Conservation (phyloP, 1,140 invertebrate genomes). For the Myzus persicae region DNA sequence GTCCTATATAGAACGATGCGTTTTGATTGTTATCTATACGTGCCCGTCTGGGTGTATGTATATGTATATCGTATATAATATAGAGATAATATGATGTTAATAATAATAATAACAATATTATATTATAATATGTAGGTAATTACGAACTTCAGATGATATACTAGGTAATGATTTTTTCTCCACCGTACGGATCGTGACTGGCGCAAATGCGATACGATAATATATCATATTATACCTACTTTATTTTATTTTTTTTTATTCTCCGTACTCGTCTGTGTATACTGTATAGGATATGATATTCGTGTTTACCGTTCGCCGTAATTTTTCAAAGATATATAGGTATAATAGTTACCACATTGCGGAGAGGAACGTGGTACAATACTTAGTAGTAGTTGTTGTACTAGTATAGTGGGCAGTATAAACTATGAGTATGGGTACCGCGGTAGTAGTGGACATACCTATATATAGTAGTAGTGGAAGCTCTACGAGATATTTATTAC, state of each 20-base stretch:
- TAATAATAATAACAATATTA: not conserved
- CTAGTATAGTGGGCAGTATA: not conserved
- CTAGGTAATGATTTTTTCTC: not conserved
- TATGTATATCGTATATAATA: not conserved
- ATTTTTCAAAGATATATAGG: not conserved
- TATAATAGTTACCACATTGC: not conserved
- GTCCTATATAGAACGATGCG: not conserved
- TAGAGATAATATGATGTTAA: not conserved
- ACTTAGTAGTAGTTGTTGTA: not conserved
- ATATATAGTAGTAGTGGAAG: not conserved
- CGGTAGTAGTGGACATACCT: not conserved
- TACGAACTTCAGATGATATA: not conserved
- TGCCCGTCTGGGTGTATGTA: not conserved
- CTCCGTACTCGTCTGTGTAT: not conserved
- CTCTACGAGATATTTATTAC: not conserved
- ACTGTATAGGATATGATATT: not conserved
- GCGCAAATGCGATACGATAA: constrained; percentile 35
- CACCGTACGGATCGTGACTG: constrained; percentile 23
- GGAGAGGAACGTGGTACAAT: not conserved
- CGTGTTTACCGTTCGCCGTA: not conserved
- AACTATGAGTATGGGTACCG: not conserved
- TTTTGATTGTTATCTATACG: not conserved
- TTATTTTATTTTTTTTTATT: not conserved
- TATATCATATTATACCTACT: constrained; percentile 1
- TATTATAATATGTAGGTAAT: not conserved